Base-by-base conservation (phyloP, 2,113 vertebrate genomes). In the Xiphophorus hellerii region DNA sequence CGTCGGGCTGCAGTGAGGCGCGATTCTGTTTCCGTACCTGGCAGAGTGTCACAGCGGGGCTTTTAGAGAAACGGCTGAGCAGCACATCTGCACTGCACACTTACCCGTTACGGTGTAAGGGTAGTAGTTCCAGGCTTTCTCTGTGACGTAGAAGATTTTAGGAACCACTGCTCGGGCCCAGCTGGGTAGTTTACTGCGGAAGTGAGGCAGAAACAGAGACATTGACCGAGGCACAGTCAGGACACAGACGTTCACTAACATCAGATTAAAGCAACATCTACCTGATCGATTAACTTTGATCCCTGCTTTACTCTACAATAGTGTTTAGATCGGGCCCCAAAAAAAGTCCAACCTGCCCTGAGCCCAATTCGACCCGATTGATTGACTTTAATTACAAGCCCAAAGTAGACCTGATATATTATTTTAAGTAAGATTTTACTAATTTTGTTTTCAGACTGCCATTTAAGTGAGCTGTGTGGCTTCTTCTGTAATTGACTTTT, bases 71-170 rank as follows among this genome's bases (percentile, higher is more conserved):
- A 70, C 15, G 25, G 62, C 61, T 27, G 33, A 2, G 44, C 14
- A 35, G 80, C 44, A 74, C 42, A 66, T 76, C 48, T 48, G 12
- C 62, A 68, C 0, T 1, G 33, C 29, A 28, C 17, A n/a, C 95
- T 96, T 90, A 99, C 98, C 98, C 94, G 98, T 99, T 84, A 98
- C 95, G 69, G 97, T 99, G 77, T 98, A 99, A 35, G 97, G 98
- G 77, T 99, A 99, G 73, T 99, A 99, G 95, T 99, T 99, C 97
- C 97, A 99, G 0, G 97, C 97, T 89, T 99, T 99, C 90, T 99
- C 97, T 2, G 98, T 99, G 78, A 99, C 96, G 1, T 99, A 99
- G 94, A 99, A 99, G 92, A 99, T 99, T 92, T 97, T 98, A 60
- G 97, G 98, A 86, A 99, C 97, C 73, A 99, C 97, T 71, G 97